phyloP scores from a whole-genome alignment of 2,113 vertebrate species.

The Microcebus tavaratra region DNA sequence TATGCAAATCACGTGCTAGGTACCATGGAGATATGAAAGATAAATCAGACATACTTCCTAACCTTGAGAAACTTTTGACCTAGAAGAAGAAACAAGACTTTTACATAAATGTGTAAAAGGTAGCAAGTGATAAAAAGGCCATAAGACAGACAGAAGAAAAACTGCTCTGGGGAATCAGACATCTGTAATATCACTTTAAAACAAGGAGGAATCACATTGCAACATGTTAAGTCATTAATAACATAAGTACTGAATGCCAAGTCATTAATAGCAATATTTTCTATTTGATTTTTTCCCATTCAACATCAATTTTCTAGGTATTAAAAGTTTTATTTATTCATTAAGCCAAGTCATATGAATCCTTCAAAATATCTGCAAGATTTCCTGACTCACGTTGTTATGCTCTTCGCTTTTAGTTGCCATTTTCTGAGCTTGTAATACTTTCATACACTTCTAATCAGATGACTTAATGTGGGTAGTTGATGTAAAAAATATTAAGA shows the following conservation, averaged over 20 bases:
- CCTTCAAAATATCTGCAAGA: not conserved
- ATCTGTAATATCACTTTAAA: not conserved
- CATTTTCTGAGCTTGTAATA: conserved; percentile 51
- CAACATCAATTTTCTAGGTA: not conserved
- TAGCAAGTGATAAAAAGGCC: conserved; percentile 20
- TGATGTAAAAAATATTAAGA: not conserved
- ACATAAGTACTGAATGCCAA: not conserved
- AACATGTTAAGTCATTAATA: not conserved
- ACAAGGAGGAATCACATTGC: not conserved
- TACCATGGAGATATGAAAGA: not conserved
- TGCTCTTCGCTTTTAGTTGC: conserved; percentile 9
- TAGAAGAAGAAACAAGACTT: not conserved
- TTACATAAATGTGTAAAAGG: not conserved
- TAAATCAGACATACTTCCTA: conserved; percentile 14
- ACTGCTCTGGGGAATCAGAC: not conserved
- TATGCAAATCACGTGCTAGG: not conserved
- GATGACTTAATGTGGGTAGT: not conserved
- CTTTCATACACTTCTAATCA: conserved; percentile 44
- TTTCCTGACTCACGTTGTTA: conserved; percentile 40
- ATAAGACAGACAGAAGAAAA: not conserved
- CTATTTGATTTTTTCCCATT: not conserved
- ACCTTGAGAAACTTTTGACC: not conserved
- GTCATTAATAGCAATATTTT: conserved; percentile 29
- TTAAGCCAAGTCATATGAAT: conserved; percentile 12
- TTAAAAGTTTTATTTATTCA: conserved; percentile 35